Evolutionary conservation across 2,113 vertebrate genomes (phyloP).

Genomic region (Ageneiosus marmoratus): DNA sequence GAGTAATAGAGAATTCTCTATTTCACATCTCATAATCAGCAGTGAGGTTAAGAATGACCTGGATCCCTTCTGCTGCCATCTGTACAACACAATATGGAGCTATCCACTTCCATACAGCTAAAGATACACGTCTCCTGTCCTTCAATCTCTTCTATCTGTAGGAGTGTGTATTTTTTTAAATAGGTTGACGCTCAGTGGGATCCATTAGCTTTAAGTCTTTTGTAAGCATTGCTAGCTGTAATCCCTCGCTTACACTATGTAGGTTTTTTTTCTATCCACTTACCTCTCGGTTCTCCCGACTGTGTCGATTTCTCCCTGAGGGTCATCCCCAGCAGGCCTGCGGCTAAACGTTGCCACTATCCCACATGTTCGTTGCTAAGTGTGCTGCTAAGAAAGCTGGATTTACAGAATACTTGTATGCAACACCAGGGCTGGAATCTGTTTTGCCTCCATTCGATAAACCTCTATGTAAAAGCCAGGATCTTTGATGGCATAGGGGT

Average conservation of each 20-base stretch:
- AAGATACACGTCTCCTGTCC: neutral
- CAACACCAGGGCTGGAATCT: neutral
- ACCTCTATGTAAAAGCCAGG: too few species aligned
- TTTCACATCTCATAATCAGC: neutral
- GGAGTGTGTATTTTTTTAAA: neutral
- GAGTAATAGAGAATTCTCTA: too few species aligned
- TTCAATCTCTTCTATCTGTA: neutral
- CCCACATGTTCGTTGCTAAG: too few species aligned
- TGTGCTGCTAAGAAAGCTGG: neutral
- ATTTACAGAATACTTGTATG: neutral
- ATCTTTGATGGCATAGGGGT: too few species aligned
- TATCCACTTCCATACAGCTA: neutral
- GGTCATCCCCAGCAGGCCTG: too few species aligned
- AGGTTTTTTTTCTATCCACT: neutral
- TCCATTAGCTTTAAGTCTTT: neutral
- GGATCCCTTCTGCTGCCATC: neutral
- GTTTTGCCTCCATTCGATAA: neutral
- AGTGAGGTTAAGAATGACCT: neutral
- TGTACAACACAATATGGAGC: neutral
- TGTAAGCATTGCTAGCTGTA: neutral
- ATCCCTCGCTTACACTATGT: neutral
- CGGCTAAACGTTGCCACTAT: neutral
- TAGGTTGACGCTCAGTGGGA: neutral
- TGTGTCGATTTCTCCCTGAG: neutral
- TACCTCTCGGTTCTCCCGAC: neutral